phyloP scores from a whole-genome alignment of 2,113 vertebrate species.

The Ophthalmotilapia sp. region DNA sequence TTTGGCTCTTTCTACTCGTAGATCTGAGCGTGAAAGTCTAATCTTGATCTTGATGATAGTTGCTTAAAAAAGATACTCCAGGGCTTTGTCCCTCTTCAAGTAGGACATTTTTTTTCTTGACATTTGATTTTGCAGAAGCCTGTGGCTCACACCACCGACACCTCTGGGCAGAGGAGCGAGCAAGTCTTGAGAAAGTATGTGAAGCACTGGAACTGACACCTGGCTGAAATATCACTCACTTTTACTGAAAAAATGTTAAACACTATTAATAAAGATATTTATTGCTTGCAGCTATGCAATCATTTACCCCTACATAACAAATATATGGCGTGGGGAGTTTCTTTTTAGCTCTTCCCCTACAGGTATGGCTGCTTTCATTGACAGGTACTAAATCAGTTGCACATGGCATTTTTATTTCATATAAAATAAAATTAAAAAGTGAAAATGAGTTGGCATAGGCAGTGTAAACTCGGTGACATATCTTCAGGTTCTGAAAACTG shows the following conservation, averaged over 20 bases:
- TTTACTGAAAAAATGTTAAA: background rate
- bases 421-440: background rate
- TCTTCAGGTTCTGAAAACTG: background rate
- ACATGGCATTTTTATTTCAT: background rate
- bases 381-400: background rate
- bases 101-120: background rate
- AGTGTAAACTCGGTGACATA: background rate
- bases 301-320: background rate
- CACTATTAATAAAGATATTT: background rate
- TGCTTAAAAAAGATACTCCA: background rate
- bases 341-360: background rate
- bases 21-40: background rate
- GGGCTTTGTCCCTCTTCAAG: background rate
- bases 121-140: background rate
- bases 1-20: background rate
- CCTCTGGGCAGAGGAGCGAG: background rate
- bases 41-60: background rate
- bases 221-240: background rate
- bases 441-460: background rate
- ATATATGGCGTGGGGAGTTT: fast-evolving
- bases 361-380: background rate
- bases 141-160: background rate
- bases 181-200: background rate
- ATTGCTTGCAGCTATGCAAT: background rate
- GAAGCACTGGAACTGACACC: background rate